phyloP scores from a whole-genome alignment of 2,888 invertebrate genomes.

The Chrysomela aeneicollis region DNA sequence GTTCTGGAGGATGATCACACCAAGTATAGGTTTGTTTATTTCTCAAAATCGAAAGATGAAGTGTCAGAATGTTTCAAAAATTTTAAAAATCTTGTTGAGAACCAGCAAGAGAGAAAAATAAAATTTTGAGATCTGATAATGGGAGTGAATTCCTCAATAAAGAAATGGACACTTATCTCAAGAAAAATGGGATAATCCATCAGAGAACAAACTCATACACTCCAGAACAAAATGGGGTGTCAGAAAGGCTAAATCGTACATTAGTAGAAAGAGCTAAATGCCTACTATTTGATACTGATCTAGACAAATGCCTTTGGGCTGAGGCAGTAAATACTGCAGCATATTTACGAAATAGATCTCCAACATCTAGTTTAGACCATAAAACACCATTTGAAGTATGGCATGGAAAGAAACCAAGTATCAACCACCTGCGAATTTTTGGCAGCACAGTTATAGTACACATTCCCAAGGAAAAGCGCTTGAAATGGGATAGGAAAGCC shows the following conservation, averaged over 20 bases:
- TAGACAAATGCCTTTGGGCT: constrained; percentile 44
- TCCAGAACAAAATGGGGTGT: constrained; percentile 36
- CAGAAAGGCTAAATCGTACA: constrained; percentile 44
- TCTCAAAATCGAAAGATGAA: constrained; percentile 11
- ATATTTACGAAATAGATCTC: constrained; percentile 43
- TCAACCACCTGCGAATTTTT: constrained; percentile 50
- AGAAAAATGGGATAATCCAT: constrained; percentile 17
- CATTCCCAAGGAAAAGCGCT: constrained; percentile 49
- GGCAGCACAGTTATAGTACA: constrained; percentile 49
- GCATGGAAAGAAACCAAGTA: constrained; percentile 46
- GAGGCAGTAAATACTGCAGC: constrained; percentile 46
- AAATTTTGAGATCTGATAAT: too few relatives aligned
- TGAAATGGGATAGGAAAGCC: constrained; percentile 50
- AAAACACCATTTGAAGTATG: constrained; percentile 52
- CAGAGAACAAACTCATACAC: constrained; percentile 22
- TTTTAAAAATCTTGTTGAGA: constrained; percentile 32
- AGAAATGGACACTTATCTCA: constrained; percentile 2
- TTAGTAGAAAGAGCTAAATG: constrained; percentile 46
- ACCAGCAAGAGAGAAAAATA: constrained; percentile 28
- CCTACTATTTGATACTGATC: constrained; percentile 43
- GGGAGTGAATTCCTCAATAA: constrained; percentile 11
- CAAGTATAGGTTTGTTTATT: constrained; percentile 9
- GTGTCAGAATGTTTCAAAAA: constrained; percentile 18
- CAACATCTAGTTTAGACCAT: constrained; percentile 26
- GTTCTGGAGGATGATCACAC: constrained; percentile 3